Evolutionary conservation across 2,113 vertebrate species (phyloP).

Genomic region (Chinchilla lanigera): DNA sequence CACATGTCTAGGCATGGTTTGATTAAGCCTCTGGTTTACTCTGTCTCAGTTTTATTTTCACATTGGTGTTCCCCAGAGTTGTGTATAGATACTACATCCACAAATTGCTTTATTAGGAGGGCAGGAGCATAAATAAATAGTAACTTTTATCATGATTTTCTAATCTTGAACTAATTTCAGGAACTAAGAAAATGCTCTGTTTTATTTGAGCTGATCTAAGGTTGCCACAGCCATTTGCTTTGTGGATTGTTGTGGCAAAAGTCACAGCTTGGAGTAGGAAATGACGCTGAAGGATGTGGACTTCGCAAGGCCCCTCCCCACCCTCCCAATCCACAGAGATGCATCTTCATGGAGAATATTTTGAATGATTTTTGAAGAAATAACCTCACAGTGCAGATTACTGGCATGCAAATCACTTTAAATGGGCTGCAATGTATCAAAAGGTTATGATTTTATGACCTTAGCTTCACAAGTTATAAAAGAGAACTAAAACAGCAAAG

Average conservation of each 20-base stretch:
- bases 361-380: background rate
- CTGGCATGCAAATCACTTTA: background rate
- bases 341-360: background rate
- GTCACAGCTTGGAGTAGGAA: background rate
- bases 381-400: background rate
- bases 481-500: slow-evolving; percentile 19
- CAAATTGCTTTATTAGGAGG: background rate
- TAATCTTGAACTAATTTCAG: background rate
- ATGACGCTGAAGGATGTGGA: background rate
- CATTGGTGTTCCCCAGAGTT: background rate
- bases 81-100: background rate
- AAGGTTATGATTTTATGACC: background rate
- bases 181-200: background rate
- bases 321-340: background rate
- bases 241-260: background rate
- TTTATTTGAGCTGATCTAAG: background rate
- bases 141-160: background rate
- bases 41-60: slow-evolving; percentile 30
- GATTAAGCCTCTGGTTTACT: background rate
- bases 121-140: background rate
- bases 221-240: background rate
- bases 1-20: background rate
- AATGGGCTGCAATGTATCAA: background rate
- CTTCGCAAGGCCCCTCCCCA: background rate
- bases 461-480: background rate